Evolutionary conservation across 2,113 vertebrate genomes (phyloP).

Genomic region (Apteryx mantelli): DNA sequence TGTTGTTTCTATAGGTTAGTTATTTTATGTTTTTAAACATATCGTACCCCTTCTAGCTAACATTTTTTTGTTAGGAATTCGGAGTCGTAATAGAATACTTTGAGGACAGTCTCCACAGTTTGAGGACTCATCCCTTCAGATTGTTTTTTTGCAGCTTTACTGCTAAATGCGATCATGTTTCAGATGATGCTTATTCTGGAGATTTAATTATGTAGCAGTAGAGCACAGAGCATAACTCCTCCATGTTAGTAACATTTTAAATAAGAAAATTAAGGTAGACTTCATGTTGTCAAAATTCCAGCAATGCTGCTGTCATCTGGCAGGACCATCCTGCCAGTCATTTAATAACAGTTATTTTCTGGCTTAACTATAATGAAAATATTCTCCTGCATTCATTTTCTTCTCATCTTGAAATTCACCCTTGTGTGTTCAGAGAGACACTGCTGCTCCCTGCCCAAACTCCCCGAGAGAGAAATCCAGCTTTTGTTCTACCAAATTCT

Average conservation of each 20-base stretch:
- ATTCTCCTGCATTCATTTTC: neutral
- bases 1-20: neutral
- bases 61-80: neutral
- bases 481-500: conserved; percentile 55
- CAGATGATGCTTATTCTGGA: neutral
- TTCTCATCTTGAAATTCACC: conserved; percentile 2
- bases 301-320: neutral
- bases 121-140: neutral
- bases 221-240: neutral
- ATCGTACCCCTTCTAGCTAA: neutral
- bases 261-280: neutral
- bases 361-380: neutral
- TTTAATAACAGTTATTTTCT: neutral
- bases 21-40: neutral
- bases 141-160: neutral
- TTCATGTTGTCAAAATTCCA: neutral
- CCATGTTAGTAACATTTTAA: neutral
- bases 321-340: neutral
- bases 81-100: too few species aligned
- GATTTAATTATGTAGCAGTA: fast-evolving
- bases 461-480: conserved; percentile 47
- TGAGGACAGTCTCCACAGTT: neutral
- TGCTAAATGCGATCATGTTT: neutral
- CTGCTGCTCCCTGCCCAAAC: neutral
- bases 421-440: neutral